These are phyloP conservation scores for Astropecten irregularis DNA, from an alignment of 53 echinoderm and acorn worm genomes.

Conservation along the genomic window DNA sequence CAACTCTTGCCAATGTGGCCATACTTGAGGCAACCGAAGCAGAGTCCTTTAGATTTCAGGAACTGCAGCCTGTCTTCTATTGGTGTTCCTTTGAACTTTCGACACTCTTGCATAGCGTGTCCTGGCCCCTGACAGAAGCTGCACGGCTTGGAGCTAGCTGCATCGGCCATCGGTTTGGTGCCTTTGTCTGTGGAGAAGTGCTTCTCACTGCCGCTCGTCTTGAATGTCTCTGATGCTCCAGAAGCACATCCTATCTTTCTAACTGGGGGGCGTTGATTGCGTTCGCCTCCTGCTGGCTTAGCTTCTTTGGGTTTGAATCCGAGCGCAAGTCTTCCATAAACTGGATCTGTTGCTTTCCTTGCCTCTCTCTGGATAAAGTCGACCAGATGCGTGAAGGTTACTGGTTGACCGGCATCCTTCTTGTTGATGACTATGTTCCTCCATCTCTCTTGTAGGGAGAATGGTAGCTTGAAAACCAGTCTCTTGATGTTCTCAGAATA, in stretches of 20 bases:
- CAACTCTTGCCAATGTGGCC: slow-evolving; percentile 63
- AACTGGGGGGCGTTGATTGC: neutral
- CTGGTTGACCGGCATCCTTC: slow-evolving; percentile 2
- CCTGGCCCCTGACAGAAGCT: slow-evolving; percentile 39
- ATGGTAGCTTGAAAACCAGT: slow-evolving; percentile 66
- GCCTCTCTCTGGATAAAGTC: slow-evolving; percentile 19
- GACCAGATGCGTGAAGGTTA: slow-evolving; percentile 30
- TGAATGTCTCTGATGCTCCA: neutral
- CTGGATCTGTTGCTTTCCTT: slow-evolving; percentile 24
- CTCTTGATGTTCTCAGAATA: slow-evolving; percentile 60
- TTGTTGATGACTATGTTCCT: slow-evolving; percentile 12
- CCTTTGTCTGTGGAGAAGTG: neutral
- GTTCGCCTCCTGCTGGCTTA: neutral
- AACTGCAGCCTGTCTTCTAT: slow-evolving; percentile 48
- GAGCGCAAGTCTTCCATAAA: slow-evolving; percentile 21
- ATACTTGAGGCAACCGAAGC: slow-evolving; percentile 62
- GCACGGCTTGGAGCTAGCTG: slow-evolving; percentile 28
- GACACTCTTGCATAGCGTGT: slow-evolving; percentile 49
- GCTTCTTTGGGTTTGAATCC: neutral
- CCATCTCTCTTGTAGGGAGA: slow-evolving; percentile 62
- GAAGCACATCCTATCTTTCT: slow-evolving; percentile 13
- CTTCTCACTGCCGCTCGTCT: neutral
- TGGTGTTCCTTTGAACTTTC: slow-evolving; percentile 33
- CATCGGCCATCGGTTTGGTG: neutral
- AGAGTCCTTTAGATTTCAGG: slow-evolving; percentile 55